A percentile compares a stretch with the other conserved stretches of the same genome.
phyloP scores from a whole-genome alignment of 2,113 vertebrate species.

The Pomatostomus ruficeps region DNA sequence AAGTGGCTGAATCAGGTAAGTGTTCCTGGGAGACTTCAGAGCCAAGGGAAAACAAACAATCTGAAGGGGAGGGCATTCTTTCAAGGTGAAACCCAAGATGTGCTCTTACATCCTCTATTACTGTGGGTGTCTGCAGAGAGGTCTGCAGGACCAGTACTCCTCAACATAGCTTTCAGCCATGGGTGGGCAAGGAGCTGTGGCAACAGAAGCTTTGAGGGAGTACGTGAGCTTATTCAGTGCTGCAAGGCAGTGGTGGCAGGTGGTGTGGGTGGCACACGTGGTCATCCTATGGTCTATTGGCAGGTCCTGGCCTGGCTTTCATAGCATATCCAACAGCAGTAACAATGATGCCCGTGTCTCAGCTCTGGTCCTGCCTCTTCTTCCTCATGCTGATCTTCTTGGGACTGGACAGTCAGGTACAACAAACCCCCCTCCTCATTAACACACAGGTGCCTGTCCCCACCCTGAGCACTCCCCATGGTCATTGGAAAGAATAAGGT shows the following conservation, averaged over 20 bases:
- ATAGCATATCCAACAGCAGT: constrained; percentile 83
- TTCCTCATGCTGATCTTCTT: constrained; percentile 91
- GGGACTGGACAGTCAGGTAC: constrained; percentile 88
- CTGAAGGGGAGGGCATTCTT: background rate
- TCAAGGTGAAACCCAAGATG: background rate
- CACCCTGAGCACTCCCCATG: background rate
- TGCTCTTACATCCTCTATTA: background rate
- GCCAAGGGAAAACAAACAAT: background rate
- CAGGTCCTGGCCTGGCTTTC: constrained; percentile 87
- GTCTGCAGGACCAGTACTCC: background rate
- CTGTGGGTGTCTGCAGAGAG: background rate
- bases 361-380: constrained; percentile 91
- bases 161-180: background rate
- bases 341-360: constrained; percentile 81
- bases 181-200: background rate
- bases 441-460: background rate
- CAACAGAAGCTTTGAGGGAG: background rate
- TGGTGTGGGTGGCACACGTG: background rate
- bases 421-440: background rate
- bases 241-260: background rate
- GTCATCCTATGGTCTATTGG: background rate
- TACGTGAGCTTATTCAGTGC: background rate
- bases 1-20: constrained; percentile 74
- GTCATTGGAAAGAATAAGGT: background rate
- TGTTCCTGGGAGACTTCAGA: background rate